Percentiles rank a stretch among this genome's conserved stretches.
These are phyloP conservation scores for Scophthalmus maximus DNA, from an alignment of 2,113 vertebrate genomes.

Conservation along the genomic window DNA sequence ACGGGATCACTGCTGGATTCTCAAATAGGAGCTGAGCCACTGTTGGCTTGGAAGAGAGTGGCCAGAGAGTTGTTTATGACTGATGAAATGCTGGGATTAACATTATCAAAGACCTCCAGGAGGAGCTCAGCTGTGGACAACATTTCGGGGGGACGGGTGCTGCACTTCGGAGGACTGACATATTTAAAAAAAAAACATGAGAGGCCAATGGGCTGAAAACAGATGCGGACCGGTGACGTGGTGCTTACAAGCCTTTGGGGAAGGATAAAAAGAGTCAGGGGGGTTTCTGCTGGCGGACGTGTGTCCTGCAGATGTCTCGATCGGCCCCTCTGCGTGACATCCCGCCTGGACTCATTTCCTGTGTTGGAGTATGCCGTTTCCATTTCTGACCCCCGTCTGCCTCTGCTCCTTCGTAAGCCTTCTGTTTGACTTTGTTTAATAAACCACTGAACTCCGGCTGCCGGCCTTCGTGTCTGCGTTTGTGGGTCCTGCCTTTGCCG, in stretches of 20 bases:
- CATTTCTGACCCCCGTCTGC: neutral
- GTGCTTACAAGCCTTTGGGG: neutral
- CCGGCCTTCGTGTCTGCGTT: neutral
- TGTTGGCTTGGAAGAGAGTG: slow-evolving; percentile 10
- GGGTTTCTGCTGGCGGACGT: slow-evolving; percentile 11
- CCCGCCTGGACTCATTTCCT: neutral
- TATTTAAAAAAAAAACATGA: neutral
- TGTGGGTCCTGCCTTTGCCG: neutral
- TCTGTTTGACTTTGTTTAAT: neutral
- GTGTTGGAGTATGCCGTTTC: neutral
- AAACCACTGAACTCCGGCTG: neutral
- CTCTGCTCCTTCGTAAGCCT: neutral
- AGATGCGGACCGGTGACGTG: neutral
- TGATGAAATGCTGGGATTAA: slow-evolving; percentile 30
- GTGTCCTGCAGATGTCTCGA: too few species aligned
- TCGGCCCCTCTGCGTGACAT: neutral
- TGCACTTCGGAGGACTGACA: neutral
- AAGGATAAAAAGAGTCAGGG: slow-evolving; percentile 28
- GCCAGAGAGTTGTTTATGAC: slow-evolving; percentile 21
- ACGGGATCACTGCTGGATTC: slow-evolving; percentile 24
- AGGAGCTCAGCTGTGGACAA: slow-evolving; percentile 2
- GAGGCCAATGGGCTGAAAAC: neutral
- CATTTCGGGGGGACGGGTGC: neutral
- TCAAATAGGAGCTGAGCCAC: neutral
- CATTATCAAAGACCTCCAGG: slow-evolving; percentile 25